Base-by-base conservation (phyloP, 2,113 vertebrate genomes). In the zebrafish (Danio rerio) region DNA sequence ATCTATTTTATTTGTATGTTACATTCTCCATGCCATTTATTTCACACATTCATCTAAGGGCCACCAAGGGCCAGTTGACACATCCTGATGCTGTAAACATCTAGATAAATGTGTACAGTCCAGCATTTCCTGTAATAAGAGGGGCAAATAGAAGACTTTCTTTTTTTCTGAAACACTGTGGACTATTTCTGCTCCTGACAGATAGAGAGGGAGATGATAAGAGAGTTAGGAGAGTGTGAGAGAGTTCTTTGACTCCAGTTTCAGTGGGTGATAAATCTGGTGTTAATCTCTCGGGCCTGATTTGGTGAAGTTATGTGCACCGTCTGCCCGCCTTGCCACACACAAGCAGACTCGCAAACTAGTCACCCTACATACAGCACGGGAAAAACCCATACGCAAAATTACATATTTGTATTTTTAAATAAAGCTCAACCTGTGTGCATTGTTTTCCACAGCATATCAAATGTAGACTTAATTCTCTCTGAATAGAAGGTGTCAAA, bases 231-330 rank as follows among this genome's bases (percentile, higher is more conserved):
- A 42, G 70, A 61, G 71, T 31, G 71, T 61, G 62, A 58, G 21
- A 76, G 86, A 66, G 85, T 85, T 88, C 74, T 83, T 78, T 83
- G 86, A 90, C 89, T 92, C 88, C 84, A 85, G 65, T 93, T 91
- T 88, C 92, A 89, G 84, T 59, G 49, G 86, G 90, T 90, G 91
- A 92, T 93, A 92, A 92, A 93, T 93, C 85, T 91, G 88, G 80
- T 91, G 89, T 91, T 93, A 93, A 94, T 92, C 93, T 91, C 88
- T 85, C 74, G 21, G 84, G 87, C 84, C 88, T 88, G 89, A 91
- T 92, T 83, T 87, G 84, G 86, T 88, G 74, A 86, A 83, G 81
- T 84, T 87, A 86, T 86, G 86, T 87, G 87, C 88, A 85, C 85
- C 84, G 82, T 89, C 87, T 88, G 86, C 78, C 85, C 56, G 81